A percentile compares a stretch with the other conserved stretches of the same genome.
These are phyloP conservation scores for Dicyrtomina minuta DNA, from an alignment of 2,888 invertebrate species.

Conservation along the genomic window DNA sequence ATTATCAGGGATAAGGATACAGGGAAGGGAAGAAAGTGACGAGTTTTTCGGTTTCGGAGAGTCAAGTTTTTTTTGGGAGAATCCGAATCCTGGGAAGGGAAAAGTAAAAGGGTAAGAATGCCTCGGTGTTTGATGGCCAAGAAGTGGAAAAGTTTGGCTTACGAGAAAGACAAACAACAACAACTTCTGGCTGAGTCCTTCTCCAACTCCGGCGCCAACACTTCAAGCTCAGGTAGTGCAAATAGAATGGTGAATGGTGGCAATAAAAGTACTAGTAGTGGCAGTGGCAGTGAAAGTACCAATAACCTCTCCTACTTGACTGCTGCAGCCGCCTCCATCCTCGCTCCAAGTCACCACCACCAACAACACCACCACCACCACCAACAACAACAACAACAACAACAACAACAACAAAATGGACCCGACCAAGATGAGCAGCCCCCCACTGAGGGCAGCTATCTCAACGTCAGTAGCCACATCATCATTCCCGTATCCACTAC, in stretches of 20 bases:
- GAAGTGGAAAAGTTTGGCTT: conserved; percentile 87
- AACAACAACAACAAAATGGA: conserved; percentile 37
- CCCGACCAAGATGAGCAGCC: conserved; percentile 30
- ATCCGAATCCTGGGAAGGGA: no score
- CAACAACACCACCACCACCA: conserved; percentile 25
- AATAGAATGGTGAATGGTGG: not conserved
- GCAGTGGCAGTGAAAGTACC: not conserved
- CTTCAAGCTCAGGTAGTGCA: not conserved
- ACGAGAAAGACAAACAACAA: conserved; percentile 57
- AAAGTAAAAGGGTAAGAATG: conserved; percentile 64
- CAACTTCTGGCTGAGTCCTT: conserved; percentile 8
- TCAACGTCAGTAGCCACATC: not conserved
- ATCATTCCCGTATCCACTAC: no score
- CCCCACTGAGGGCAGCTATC: not conserved
- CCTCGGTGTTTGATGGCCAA: conserved; percentile 94
- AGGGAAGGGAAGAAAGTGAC: no score
- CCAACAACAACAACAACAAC: conserved; percentile 35
- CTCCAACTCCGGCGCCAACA: not conserved
- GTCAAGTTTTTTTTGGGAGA: no score
- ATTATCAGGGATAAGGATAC: no score
- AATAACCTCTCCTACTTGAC: conserved; percentile 24
- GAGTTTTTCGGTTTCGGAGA: no score
- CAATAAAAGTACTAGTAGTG: conserved; percentile 1
- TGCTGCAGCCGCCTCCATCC: conserved; percentile 28
- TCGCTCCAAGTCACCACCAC: not conserved